Percentiles rank a stretch among this genome's conserved stretches.
Conservation (phyloP, 2,888 invertebrate genomes). For the Erebia palarica region DNA sequence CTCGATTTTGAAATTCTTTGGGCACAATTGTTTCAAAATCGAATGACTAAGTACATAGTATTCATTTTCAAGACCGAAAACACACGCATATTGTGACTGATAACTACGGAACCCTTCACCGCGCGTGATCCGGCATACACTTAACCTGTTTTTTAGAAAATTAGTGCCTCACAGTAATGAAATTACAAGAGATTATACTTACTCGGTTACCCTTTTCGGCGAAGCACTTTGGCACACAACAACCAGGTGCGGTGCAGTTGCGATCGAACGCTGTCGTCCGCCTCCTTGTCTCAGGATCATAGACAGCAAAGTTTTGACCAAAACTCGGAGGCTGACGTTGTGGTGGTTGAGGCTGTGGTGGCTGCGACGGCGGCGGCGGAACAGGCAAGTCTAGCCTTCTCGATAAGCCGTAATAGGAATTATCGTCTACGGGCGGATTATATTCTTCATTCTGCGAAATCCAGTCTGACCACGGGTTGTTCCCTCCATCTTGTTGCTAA, state of each 20-base stretch:
- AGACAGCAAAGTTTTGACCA: conserved; percentile 61
- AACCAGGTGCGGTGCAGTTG: conserved; percentile 86
- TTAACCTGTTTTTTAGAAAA: too few relatives aligned
- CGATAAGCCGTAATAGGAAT: conserved; percentile 49
- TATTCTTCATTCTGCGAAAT: conserved; percentile 37
- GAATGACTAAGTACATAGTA: too few relatives aligned
- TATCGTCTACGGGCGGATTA: conserved; percentile 45
- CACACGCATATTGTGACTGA: too few relatives aligned
- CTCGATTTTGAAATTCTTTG: too few relatives aligned
- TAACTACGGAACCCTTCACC: too few relatives aligned
- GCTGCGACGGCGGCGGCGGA: conserved; percentile 57
- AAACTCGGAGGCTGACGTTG: conserved; percentile 44
- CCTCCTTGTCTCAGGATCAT: conserved; percentile 68
- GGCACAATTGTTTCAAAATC: too few relatives aligned
- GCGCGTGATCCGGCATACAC: too few relatives aligned
- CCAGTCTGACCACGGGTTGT: conserved; percentile 43
- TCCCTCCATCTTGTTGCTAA: conserved; percentile 51
- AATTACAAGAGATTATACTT: conserved; percentile 48
- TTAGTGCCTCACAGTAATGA: too few relatives aligned
- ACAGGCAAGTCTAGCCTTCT: conserved; percentile 44
- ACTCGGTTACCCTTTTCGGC: conserved; percentile 93
- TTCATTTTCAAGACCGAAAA: too few relatives aligned
- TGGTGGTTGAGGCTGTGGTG: conserved; percentile 40
- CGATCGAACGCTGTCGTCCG: conserved; percentile 68
- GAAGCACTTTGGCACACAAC: conserved; percentile 92